phyloP scores from a whole-genome alignment of 2,888 invertebrate genomes.

The Hirtodrosophila histrioides region DNA sequence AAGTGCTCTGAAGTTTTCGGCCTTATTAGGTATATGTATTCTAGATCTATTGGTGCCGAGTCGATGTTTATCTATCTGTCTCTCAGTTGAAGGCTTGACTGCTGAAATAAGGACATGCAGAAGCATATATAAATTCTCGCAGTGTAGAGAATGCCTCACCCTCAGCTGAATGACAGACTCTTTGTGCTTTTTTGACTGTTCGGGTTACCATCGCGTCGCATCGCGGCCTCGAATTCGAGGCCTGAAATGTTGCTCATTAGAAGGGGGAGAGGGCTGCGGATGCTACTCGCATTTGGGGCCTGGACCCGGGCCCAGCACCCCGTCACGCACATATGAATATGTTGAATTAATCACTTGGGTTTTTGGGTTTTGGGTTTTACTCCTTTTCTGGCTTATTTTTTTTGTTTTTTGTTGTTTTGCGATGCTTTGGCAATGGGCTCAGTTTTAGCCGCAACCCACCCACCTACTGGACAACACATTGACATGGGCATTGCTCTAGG shows the following conservation, averaged over 20 bases:
- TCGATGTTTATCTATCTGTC: too few species aligned
- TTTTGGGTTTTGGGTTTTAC: constrained; percentile 49
- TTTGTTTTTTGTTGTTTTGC: constrained; percentile 10
- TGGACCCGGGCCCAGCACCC: constrained; percentile 6
- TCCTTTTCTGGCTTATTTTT: constrained; percentile 34
- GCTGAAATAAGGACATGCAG: too few species aligned
- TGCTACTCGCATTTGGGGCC: constrained; percentile 7
- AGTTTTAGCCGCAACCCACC: constrained; percentile 44
- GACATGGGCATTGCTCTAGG: constrained; percentile 70
- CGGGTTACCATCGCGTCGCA: constrained; percentile 17
- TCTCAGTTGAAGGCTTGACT: too few species aligned
- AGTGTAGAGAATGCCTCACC: neutral
- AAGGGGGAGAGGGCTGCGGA: constrained; percentile 22
- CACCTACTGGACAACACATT: constrained; percentile 32
- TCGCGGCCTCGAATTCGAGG: constrained; percentile 11
- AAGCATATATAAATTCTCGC: too few species aligned
- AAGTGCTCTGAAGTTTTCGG: too few species aligned
- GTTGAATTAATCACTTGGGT: constrained; percentile 80
- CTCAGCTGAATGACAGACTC: constrained; percentile 14
- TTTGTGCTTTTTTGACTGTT: constrained; percentile 16
- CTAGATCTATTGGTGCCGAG: too few species aligned
- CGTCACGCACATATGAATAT: constrained; percentile 77
- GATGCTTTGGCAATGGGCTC: constrained; percentile 30
- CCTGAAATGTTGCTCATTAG: constrained; percentile 40
- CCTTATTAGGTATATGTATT: too few species aligned